Conservation (phyloP, 2,113 vertebrate species). For the Theristicus caerulescens region DNA sequence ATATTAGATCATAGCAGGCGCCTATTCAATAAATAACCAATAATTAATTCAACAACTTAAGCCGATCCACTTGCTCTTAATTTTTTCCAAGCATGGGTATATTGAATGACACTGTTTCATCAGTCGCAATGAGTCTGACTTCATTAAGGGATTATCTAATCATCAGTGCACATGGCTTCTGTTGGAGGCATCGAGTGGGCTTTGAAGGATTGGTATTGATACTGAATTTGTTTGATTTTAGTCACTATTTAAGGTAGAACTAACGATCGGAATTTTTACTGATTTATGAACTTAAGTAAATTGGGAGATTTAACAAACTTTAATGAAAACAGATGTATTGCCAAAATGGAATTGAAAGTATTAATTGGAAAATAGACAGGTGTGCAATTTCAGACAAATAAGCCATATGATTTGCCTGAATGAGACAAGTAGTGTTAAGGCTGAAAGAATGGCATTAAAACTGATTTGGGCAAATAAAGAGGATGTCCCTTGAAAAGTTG, state of each 20-base stretch:
- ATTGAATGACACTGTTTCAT: neutral
- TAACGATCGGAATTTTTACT: neutral
- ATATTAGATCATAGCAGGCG: neutral
- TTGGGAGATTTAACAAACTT: neutral
- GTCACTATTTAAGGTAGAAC: neutral
- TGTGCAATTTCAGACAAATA: neutral
- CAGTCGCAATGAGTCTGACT: neutral
- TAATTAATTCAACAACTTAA: neutral
- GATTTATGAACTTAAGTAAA: neutral
- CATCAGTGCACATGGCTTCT: neutral
- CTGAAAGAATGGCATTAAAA: neutral
- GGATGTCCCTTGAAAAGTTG: neutral
- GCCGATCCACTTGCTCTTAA: neutral
- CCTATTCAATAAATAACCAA: neutral
- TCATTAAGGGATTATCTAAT: neutral
- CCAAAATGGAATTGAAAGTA: neutral
- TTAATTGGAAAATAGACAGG: neutral
- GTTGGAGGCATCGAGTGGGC: neutral
- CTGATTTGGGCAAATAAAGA: neutral
- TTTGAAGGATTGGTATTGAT: neutral
- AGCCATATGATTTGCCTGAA: neutral
- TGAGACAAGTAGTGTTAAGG: neutral
- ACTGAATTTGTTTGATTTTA: neutral
- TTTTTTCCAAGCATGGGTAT: neutral
- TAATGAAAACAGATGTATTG: neutral